These are phyloP conservation scores for Erebia ligea DNA, from an alignment of 2,888 invertebrate genomes.

Conservation along the genomic window DNA sequence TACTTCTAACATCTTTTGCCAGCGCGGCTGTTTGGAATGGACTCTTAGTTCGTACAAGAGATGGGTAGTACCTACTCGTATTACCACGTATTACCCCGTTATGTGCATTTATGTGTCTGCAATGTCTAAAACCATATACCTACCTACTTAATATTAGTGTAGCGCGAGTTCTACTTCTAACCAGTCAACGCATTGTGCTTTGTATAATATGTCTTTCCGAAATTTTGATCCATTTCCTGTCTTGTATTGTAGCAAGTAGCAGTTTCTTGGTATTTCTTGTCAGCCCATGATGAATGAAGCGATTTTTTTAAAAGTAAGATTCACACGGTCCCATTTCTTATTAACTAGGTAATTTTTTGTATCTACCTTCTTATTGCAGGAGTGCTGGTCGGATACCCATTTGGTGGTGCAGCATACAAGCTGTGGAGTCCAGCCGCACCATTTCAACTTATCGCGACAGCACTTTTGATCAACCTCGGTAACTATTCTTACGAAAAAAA, in stretches of 20 bases:
- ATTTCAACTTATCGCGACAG: conserved; percentile 62
- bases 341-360: not conserved
- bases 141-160: too few species aligned
- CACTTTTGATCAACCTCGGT: conserved; percentile 61
- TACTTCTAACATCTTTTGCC: not conserved
- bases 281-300: too few species aligned
- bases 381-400: conserved; percentile 74
- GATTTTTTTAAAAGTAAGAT: too few species aligned
- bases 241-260: too few species aligned
- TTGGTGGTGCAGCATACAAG: conserved; percentile 66
- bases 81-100: too few species aligned
- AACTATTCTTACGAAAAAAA: conserved; percentile 9
- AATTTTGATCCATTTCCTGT: too few species aligned
- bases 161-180: not conserved
- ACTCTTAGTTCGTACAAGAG: not conserved
- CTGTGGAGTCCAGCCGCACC: conserved; percentile 66
- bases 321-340: not conserved
- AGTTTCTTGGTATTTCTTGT: too few species aligned
- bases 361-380: conserved; percentile 50
- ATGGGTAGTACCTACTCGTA: too few species aligned
- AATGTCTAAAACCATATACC: too few species aligned
- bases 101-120: too few species aligned
- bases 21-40: not conserved
- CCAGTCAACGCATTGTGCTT: too few species aligned
- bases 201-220: too few species aligned